Evolutionary conservation across 2,797 vertebrate species (phyloP).

Genomic region (Cynopterus sphinx): DNA sequence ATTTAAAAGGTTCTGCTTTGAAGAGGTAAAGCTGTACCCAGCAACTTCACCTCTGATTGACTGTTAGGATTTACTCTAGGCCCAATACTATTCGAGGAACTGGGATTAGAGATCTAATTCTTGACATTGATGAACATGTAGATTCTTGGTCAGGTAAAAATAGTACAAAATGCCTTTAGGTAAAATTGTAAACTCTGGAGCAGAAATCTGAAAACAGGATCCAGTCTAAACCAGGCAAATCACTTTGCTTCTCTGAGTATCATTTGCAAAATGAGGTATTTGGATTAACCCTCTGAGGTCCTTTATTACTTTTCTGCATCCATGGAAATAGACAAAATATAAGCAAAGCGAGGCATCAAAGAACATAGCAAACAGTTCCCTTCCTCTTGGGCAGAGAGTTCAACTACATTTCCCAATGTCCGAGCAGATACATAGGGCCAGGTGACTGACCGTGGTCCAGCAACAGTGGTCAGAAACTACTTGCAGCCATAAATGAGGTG

Average conservation of each 20-base stretch:
- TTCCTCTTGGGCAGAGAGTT: background rate
- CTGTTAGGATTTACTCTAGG: background rate
- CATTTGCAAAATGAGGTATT: background rate
- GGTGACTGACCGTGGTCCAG: background rate
- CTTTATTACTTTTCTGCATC: background rate
- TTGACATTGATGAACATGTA: background rate
- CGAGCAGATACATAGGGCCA: background rate
- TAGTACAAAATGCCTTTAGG: background rate
- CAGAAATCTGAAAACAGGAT: background rate
- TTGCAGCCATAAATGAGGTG: background rate
- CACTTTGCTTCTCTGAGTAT: background rate
- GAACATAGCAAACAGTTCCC: background rate
- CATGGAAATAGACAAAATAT: background rate
- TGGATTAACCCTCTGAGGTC: background rate
- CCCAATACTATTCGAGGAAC: background rate
- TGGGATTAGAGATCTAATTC: background rate
- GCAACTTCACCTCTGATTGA: background rate
- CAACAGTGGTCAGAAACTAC: background rate
- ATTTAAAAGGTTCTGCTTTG: background rate
- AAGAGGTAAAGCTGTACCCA: background rate
- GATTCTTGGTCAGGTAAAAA: background rate
- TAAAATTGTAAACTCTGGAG: background rate
- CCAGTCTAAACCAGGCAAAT: background rate
- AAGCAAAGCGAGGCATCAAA: background rate
- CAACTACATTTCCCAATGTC: background rate